Evolutionary conservation across 53 echinoderm and acorn worm species (phyloP), one percentile per base, ranked within the genome.

Genomic region (Hippasteria phrygiana): DNA sequence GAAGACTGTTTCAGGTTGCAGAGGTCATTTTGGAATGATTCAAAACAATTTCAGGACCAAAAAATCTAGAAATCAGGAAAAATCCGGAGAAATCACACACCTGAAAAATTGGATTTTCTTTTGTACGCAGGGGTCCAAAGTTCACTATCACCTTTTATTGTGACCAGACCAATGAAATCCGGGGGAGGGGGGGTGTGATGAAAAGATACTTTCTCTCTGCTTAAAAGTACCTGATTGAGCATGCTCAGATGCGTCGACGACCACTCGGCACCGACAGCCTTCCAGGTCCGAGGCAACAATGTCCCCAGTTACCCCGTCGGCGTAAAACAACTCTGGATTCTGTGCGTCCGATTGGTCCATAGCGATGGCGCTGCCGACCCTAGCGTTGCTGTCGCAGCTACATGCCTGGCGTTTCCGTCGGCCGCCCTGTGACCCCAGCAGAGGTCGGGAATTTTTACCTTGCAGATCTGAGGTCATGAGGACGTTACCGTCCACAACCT

Each of bases 401-500:
- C 92, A 92, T 51, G 73, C 43, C 6, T 77, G 54, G n/a, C 88
- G 87, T 43, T 88, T 80, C 10, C 89, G 55, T 9, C 91, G 45
- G 0, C 87, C 55, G 29, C 32, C 62, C 32, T 29, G 56, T 18
- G 38, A n/a, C 17, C 91, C 91, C 71, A 95, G 73, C 36, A 95
- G 46, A 71, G 91, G 91, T 26, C 71, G 83, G 37, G 69, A 69
- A 22, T 54, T 87, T 87, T 88, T 54, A 70, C 93, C 95, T 51
- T 90, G 29, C 17, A 95, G 87, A 59, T 91, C 91, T 55, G 95
- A 93, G 80, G 90, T 91, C 90, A 91, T 95, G 20, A 95, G 41
- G 13, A 63, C 36, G 28, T 63, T 88, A 24, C 41, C 32, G 42
- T 40, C 62, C 27, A 65, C 36, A 56, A 2, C 33, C 5, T 16